Percentiles rank a stretch among this genome's conserved stretches.
These are phyloP conservation scores for Microctenopoma lineatum DNA, from an alignment of 2,797 vertebrate species.

Conservation along the genomic window DNA sequence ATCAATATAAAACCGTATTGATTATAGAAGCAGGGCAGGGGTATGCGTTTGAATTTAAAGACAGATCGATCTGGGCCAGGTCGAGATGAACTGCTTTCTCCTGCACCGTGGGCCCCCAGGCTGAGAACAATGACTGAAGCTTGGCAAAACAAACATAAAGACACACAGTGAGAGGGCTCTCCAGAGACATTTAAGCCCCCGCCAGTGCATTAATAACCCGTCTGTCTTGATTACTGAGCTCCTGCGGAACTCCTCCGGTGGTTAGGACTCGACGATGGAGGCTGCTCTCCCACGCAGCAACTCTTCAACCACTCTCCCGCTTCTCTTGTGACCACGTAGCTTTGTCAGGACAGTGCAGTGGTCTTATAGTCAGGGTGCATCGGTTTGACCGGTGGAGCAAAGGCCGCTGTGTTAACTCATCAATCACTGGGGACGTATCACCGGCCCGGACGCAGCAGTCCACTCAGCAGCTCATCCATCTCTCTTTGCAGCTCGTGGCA, in stretches of 20 bases:
- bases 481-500: conserved; percentile 74
- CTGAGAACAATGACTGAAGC: conserved; percentile 41
- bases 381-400: conserved; percentile 59
- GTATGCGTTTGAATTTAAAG: background rate
- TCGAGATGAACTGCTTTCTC: conserved; percentile 40
- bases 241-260: conserved; percentile 48
- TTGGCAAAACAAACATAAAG: conserved; percentile 50
- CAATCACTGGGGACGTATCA: conserved; percentile 74
- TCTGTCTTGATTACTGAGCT: conserved; percentile 65
- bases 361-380: conserved; percentile 30
- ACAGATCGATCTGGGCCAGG: conserved; percentile 20
- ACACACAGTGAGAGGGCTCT: conserved; percentile 40
- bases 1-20: background rate
- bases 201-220: conserved; percentile 65
- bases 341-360: conserved; percentile 49
- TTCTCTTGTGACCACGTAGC: conserved; percentile 38
- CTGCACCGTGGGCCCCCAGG: conserved; percentile 11
- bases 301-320: conserved; percentile 34
- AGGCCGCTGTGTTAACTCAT: conserved; percentile 71
- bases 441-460: conserved; percentile 44
- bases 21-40: background rate
- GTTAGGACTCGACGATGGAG: conserved; percentile 62
- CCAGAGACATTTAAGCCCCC: conserved; percentile 47
- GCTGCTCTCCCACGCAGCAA: conserved; percentile 53
- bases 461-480: conserved; percentile 74